These are phyloP conservation scores for Murina feae DNA, from an alignment of 2,113 vertebrate genomes.

Conservation along the genomic window DNA sequence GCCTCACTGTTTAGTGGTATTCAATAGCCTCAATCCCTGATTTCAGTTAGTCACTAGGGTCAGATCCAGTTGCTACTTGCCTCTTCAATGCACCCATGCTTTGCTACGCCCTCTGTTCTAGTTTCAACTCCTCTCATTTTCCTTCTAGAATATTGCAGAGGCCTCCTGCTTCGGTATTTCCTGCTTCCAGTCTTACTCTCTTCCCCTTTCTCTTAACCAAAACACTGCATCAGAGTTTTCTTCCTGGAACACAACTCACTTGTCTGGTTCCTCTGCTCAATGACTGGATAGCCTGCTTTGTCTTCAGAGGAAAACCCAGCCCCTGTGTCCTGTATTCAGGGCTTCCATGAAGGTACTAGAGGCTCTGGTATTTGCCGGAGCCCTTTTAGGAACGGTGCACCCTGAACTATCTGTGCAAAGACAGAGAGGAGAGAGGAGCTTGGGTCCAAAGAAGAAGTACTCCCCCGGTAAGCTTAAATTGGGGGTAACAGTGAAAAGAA, in stretches of 20 bases:
- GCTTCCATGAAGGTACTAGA: neutral
- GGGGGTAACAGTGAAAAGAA: neutral
- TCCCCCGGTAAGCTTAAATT: too few relatives aligned
- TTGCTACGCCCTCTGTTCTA: accelerated
- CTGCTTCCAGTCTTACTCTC: neutral
- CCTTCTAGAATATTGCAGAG: neutral
- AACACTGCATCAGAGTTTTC: accelerated
- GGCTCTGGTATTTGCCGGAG: neutral
- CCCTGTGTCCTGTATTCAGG: neutral
- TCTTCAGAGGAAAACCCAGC: neutral
- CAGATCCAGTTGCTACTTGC: neutral
- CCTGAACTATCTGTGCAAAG: too few relatives aligned
- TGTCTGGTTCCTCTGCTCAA: neutral
- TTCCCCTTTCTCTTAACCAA: neutral
- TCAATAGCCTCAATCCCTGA: neutral
- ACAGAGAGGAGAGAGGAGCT: too few relatives aligned
- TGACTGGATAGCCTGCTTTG: neutral
- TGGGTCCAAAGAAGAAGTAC: neutral
- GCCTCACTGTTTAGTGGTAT: neutral
- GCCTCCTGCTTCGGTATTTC: neutral
- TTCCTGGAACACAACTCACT: neutral
- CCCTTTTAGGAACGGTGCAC: accelerated
- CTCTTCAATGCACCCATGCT: accelerated
- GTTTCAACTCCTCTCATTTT: neutral
- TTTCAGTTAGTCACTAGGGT: neutral